phyloP scores from a whole-genome alignment of 2,113 vertebrate genomes.

The Anolis carolinensis region DNA sequence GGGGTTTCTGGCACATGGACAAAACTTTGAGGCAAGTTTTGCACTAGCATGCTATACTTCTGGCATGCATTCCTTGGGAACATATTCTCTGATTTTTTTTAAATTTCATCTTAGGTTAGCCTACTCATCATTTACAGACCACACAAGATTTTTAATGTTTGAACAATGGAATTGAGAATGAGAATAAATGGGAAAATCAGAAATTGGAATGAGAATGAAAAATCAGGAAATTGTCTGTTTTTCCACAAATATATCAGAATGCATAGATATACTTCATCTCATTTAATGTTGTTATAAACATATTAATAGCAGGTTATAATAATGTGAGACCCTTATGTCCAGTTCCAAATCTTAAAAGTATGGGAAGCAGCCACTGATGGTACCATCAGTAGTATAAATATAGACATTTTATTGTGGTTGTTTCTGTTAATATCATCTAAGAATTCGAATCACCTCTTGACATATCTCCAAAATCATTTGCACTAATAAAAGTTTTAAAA shows the following conservation, averaged over 20 bases:
- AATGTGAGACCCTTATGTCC: neutral
- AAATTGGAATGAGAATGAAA: constrained; percentile 38
- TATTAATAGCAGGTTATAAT: constrained; percentile 2
- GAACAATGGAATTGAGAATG: constrained; percentile 23
- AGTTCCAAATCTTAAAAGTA: neutral
- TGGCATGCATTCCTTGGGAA: constrained; percentile 58
- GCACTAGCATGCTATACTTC: constrained; percentile 46
- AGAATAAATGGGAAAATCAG: constrained; percentile 43
- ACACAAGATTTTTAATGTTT: constrained; percentile 46
- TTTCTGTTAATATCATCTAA: neutral
- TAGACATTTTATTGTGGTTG: neutral
- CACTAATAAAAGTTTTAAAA: neutral
- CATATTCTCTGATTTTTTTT: constrained; percentile 39
- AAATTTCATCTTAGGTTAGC: constrained; percentile 57
- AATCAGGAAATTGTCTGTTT: neutral
- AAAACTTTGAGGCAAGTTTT: constrained; percentile 63
- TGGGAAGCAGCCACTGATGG: neutral
- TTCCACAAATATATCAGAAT: constrained; percentile 1
- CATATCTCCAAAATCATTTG: neutral
- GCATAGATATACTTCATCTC: neutral
- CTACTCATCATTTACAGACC: constrained; percentile 62
- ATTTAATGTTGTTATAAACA: constrained; percentile 21
- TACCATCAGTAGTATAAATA: neutral
- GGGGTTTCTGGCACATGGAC: constrained; percentile 53
- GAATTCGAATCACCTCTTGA: neutral